These are phyloP conservation scores for Strigops habroptila DNA, from an alignment of 2,113 vertebrate species.

Conservation along the genomic window DNA sequence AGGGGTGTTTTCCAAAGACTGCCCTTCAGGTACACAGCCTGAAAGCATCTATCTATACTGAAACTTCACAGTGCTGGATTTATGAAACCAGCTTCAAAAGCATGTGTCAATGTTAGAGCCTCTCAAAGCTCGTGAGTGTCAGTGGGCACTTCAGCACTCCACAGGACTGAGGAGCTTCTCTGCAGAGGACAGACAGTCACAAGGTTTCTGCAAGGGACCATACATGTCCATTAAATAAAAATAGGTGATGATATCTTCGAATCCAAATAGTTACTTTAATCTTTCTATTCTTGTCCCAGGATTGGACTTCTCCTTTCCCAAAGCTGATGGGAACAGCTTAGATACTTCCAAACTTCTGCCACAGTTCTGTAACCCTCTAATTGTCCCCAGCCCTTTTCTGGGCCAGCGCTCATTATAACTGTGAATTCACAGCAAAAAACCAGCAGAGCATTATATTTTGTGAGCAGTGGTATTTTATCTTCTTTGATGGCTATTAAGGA, in stretches of 20 bases:
- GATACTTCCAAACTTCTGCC: not conserved
- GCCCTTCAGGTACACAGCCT: not conserved
- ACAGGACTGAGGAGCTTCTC: not conserved
- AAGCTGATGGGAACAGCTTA: not conserved
- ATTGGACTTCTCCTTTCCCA: not conserved
- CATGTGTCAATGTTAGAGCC: not conserved
- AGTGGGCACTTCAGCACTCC: not conserved
- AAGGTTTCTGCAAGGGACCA: not conserved
- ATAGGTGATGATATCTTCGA: not conserved
- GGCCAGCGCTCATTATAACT: not conserved
- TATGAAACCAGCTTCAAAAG: not conserved
- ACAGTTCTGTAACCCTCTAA: not conserved
- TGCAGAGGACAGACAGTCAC: not conserved
- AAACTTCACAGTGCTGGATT: not conserved
- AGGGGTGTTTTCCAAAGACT: not conserved
- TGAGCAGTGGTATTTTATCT: not conserved
- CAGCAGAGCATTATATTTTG: not conserved
- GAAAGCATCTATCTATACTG: not conserved
- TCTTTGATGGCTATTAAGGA: not conserved
- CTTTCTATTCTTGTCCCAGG: not conserved
- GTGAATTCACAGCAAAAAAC: not conserved
- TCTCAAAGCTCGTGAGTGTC: not conserved
- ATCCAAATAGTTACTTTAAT: not conserved
- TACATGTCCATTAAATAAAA: not conserved
- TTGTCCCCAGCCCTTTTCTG: not conserved